A percentile compares a stretch with the other conserved stretches of the same genome.
Conservation (phyloP, 2,113 vertebrate genomes). For the Myotis davidii region DNA sequence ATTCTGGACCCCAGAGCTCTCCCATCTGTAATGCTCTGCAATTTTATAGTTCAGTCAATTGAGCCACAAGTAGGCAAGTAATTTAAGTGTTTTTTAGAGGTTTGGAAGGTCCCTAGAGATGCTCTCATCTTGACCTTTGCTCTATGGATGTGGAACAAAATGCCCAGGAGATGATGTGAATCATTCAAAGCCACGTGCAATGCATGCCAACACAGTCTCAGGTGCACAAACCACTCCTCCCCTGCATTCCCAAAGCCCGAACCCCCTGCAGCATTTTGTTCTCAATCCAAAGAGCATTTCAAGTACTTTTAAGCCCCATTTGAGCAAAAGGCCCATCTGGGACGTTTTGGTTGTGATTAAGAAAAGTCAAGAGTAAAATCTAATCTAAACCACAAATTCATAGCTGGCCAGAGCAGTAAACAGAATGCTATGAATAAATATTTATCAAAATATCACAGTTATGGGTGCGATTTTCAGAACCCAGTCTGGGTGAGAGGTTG, state of each 20-base stretch:
- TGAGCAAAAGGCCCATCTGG: background rate
- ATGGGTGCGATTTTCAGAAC: background rate
- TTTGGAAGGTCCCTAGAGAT: background rate
- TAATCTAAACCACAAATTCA: background rate
- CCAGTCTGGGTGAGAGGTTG: background rate
- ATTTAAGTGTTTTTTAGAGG: background rate
- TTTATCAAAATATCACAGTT: background rate
- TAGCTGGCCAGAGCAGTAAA: background rate
- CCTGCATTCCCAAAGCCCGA: background rate
- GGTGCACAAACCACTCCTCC: background rate
- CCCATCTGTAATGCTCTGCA: background rate
- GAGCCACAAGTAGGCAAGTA: background rate
- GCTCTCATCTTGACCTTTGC: background rate
- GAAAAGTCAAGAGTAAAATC: constrained; percentile 41
- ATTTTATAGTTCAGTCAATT: background rate
- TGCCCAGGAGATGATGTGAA: background rate
- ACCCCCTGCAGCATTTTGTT: background rate
- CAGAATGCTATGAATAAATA: background rate
- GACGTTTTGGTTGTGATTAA: background rate
- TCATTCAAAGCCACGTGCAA: background rate
- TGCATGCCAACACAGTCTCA: background rate
- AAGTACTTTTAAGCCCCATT: background rate
- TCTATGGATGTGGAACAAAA: background rate
- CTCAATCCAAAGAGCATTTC: constrained; percentile 8
- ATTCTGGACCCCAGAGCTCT: background rate